Evolutionary conservation across 1,140 invertebrate species (phyloP).

Genomic region (Apis florea): DNA sequence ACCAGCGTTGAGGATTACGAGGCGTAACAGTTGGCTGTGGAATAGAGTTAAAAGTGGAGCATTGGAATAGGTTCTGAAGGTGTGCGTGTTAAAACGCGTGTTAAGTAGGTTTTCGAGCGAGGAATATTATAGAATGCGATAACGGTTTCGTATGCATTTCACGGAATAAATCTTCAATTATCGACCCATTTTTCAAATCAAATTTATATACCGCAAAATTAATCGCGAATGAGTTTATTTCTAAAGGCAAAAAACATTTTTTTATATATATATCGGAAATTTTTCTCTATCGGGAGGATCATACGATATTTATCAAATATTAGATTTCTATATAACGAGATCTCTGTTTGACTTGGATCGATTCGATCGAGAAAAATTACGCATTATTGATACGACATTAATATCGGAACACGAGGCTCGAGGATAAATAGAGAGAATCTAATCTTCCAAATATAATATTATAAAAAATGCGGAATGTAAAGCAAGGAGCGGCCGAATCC

Average conservation of each 20-base stretch:
- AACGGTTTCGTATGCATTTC: too few relatives aligned
- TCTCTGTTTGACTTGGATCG: background rate
- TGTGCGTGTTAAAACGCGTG: background rate
- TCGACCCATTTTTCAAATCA: too few relatives aligned
- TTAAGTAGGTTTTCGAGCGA: background rate
- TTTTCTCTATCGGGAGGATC: too few relatives aligned
- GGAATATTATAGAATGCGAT: background rate
- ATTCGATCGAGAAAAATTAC: background rate
- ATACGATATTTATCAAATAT: background rate
- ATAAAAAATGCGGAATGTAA: slow-evolving; percentile 22
- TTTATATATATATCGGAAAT: rapidly evolving
- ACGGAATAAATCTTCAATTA: too few relatives aligned
- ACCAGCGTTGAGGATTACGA: background rate
- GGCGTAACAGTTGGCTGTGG: background rate
- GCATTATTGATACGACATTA: background rate
- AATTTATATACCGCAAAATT: too few relatives aligned
- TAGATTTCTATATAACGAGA: background rate
- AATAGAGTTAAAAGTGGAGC: background rate
- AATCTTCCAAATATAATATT: slow-evolving; percentile 24
- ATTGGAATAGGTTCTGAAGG: background rate
- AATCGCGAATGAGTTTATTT: background rate
- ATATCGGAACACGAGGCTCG: background rate
- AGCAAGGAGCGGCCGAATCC: slow-evolving; percentile 24
- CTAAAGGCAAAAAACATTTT: background rate
- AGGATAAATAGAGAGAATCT: slow-evolving; percentile 10